Percentiles rank a stretch among this genome's conserved stretches.
Conservation (phyloP, 2,113 vertebrate genomes). For the Callipepla squamata region DNA sequence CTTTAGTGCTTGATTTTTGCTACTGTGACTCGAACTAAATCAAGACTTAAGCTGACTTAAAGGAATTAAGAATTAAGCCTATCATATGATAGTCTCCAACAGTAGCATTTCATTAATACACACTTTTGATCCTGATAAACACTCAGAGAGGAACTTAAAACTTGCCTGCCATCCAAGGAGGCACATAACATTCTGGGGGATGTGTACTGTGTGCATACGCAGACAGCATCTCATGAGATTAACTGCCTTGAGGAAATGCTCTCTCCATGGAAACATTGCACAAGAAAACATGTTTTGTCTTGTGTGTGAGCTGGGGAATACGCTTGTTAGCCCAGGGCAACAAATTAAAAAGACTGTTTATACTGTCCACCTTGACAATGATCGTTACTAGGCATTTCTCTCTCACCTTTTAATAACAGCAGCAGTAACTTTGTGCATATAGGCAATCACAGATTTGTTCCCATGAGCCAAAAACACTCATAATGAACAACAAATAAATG, state of each 20-base stretch:
- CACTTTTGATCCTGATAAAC: not conserved
- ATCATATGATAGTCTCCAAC: not conserved
- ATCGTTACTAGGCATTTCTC: conserved; percentile 5
- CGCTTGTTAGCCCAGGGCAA: conserved; percentile 33
- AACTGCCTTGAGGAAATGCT: conserved; percentile 5
- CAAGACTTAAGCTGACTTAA: not conserved
- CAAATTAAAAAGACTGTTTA: conserved; percentile 29
- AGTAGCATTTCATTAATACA: not conserved
- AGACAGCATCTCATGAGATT: not conserved
- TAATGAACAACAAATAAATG: not conserved
- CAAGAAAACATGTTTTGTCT: conserved; percentile 15
- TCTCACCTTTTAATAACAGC: conserved; percentile 28
- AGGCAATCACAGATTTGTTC: conserved; percentile 9
- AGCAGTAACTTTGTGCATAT: not conserved
- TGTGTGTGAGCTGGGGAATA: not conserved
- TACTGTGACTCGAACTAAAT: not conserved
- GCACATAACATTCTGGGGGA: not conserved
- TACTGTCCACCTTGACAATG: not conserved
- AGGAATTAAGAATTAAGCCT: not conserved
- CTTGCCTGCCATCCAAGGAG: not conserved
- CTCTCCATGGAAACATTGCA: conserved; percentile 40
- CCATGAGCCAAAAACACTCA: not conserved
- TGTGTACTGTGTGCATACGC: not conserved
- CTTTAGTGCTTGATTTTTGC: not conserved
- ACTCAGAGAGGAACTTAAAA: not conserved